phyloP scores from a whole-genome alignment of 2,888 invertebrate genomes.

The Pilophorus perplexus region DNA sequence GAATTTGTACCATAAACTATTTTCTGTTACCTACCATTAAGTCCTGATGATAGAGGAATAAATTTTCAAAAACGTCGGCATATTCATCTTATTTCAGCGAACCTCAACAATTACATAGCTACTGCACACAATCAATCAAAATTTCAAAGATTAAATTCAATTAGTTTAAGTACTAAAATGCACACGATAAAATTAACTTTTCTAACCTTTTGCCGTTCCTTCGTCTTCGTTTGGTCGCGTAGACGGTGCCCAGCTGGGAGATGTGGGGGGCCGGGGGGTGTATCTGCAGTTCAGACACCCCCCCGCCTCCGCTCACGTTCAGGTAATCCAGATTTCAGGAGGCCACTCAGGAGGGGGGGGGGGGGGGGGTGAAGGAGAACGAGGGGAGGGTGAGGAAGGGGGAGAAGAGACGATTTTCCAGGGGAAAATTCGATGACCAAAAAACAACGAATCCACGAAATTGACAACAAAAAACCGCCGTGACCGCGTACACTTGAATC shows the following conservation, averaged over 20 bases:
- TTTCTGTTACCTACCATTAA: too few species aligned
- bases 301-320: conserved; percentile 44
- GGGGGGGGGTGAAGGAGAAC: conserved; percentile 8
- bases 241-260: conserved; percentile 93
- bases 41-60: too few species aligned
- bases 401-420: neutral
- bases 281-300: conserved; percentile 43
- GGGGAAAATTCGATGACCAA: neutral
- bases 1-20: too few species aligned
- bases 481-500: conserved; percentile 32
- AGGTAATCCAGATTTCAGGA: conserved; percentile 48
- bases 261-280: conserved; percentile 54
- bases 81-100: too few species aligned
- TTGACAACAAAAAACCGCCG: neutral
- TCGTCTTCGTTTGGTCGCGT: conserved; percentile 91
- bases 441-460: neutral
- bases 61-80: too few species aligned
- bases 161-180: too few species aligned
- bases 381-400: conserved; percentile 13
- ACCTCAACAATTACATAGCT: too few species aligned
- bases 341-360: conserved; percentile 47
- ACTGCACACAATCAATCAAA: too few species aligned
- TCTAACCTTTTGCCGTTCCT: conserved; percentile 92
- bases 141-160: too few species aligned
- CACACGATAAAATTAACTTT: too few species aligned